Percentiles rank a stretch among this genome's conserved stretches.
These are phyloP conservation scores for Centropus unirufus DNA, from an alignment of 2,113 vertebrate genomes.

Conservation along the genomic window DNA sequence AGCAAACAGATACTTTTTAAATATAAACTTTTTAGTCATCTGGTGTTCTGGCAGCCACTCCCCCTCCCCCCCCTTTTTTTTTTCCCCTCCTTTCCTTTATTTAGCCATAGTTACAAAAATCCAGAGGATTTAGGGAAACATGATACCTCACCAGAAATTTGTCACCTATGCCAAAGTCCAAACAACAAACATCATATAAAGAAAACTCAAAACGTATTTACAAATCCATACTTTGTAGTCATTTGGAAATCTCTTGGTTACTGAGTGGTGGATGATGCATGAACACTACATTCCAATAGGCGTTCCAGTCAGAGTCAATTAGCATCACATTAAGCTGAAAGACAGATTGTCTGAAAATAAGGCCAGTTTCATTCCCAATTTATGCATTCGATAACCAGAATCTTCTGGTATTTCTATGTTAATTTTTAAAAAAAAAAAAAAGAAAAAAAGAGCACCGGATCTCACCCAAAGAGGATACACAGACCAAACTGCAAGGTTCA, in stretches of 20 bases:
- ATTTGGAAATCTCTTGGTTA: conserved; percentile 40
- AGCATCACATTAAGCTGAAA: conserved; percentile 53
- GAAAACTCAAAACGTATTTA: conserved; percentile 64
- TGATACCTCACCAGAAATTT: conserved; percentile 42
- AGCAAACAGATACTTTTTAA: conserved; percentile 30
- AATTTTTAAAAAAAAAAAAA: background rate
- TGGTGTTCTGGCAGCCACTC: background rate
- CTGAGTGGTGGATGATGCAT: background rate
- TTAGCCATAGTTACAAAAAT: conserved; percentile 63
- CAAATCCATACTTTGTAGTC: conserved; percentile 63
- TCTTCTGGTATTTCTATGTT: background rate
- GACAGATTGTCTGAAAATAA: conserved; percentile 72
- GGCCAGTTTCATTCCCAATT: conserved; percentile 52
- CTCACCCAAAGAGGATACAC: background rate
- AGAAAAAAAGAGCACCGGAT: conserved; percentile 57
- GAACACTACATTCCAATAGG: conserved; percentile 62
- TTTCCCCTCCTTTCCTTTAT: background rate
- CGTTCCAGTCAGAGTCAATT: conserved; percentile 42
- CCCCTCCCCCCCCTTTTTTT: background rate
- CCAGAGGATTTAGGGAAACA: conserved; percentile 43
- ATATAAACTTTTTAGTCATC: conserved; percentile 4
- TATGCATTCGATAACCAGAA: background rate
- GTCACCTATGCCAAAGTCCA: conserved; percentile 63
- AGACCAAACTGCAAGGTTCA: conserved; percentile 37
- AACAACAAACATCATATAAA: conserved; percentile 61